Percentiles rank a stretch among this genome's conserved stretches.
These are phyloP conservation scores for Solea solea DNA, from an alignment of 2,113 vertebrate species.

Conservation along the genomic window DNA sequence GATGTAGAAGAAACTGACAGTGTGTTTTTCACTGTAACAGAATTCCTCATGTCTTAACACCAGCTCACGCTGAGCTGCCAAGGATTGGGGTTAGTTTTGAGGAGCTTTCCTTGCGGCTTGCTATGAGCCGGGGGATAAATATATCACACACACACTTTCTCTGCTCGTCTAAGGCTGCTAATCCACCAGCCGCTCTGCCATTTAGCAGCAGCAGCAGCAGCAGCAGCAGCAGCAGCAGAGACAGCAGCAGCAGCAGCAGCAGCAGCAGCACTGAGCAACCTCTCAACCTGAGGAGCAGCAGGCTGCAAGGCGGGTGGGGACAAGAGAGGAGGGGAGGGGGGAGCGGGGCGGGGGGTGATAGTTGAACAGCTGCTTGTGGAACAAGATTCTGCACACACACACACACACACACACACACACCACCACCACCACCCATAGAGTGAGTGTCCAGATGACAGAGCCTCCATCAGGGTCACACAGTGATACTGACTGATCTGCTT, in stretches of 20 bases:
- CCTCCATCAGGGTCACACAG: slow-evolving; percentile 62
- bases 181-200: slow-evolving; percentile 69
- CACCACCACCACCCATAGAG: slow-evolving; percentile 50
- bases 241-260: slow-evolving; percentile 52
- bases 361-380: slow-evolving; percentile 79
- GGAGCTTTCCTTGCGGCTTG: slow-evolving; percentile 51
- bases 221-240: slow-evolving; percentile 4
- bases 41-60: background rate
- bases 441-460: slow-evolving; percentile 68
- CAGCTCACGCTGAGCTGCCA: slow-evolving; percentile 11
- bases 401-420: slow-evolving; percentile 28
- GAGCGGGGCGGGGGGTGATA: slow-evolving; percentile 36
- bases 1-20: too few species aligned
- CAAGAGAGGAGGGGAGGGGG: background rate
- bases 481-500: slow-evolving; percentile 73
- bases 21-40: background rate
- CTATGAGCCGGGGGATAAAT: slow-evolving; percentile 64
- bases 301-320: slow-evolving; percentile 19
- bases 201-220: slow-evolving; percentile 59
- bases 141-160: slow-evolving; percentile 47
- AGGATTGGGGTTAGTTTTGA: slow-evolving; percentile 58
- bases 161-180: slow-evolving; percentile 49
- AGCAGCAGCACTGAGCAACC: slow-evolving; percentile 56
- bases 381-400: slow-evolving; percentile 61
- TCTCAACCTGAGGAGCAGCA: slow-evolving; percentile 59